A percentile compares a stretch with the other conserved stretches of the same genome.
phyloP scores from a whole-genome alignment of 2,797 vertebrate genomes.

The Etheostoma perlongum region DNA sequence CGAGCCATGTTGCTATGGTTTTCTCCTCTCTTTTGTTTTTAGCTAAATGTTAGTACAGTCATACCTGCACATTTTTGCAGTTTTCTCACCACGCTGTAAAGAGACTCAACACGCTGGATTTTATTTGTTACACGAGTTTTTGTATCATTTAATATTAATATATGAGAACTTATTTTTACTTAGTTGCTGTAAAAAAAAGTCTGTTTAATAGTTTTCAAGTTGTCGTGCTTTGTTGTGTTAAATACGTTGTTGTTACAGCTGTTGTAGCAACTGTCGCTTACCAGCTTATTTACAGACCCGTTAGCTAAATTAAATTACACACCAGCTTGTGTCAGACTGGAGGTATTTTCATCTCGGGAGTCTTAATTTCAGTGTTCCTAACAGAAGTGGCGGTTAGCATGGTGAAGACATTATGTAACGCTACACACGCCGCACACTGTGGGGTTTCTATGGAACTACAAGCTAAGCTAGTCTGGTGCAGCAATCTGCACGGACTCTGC shows the following conservation, averaged over 20 bases:
- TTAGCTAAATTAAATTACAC: slow-evolving; percentile 16
- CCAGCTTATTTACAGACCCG: slow-evolving; percentile 43
- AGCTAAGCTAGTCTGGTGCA: slow-evolving; percentile 34
- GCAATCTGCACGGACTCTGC: background rate
- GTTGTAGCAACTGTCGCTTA: slow-evolving; percentile 58
- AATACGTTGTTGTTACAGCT: slow-evolving; percentile 54
- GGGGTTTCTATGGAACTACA: slow-evolving; percentile 31
- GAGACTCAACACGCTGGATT: background rate
- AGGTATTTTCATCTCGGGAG: slow-evolving; percentile 42
- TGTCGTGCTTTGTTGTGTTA: slow-evolving; percentile 38
- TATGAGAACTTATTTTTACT: rapidly evolving
- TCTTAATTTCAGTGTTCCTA: slow-evolving; percentile 39
- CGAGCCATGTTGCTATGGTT: background rate
- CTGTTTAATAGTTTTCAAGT: slow-evolving; percentile 45
- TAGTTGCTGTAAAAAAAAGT: background rate
- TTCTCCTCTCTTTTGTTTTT: background rate
- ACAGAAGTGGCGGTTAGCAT: slow-evolving; percentile 54
- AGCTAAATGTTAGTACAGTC: background rate
- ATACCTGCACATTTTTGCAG: slow-evolving; percentile 23
- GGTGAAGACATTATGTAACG: slow-evolving; percentile 73
- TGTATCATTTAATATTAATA: rapidly evolving
- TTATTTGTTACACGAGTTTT: background rate
- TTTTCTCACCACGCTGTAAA: slow-evolving; percentile 45
- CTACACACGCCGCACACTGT: slow-evolving; percentile 35
- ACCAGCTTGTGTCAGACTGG: background rate